These are phyloP conservation scores for Epirrita christyi DNA, from an alignment of 2,888 invertebrate genomes.

Conservation along the genomic window DNA sequence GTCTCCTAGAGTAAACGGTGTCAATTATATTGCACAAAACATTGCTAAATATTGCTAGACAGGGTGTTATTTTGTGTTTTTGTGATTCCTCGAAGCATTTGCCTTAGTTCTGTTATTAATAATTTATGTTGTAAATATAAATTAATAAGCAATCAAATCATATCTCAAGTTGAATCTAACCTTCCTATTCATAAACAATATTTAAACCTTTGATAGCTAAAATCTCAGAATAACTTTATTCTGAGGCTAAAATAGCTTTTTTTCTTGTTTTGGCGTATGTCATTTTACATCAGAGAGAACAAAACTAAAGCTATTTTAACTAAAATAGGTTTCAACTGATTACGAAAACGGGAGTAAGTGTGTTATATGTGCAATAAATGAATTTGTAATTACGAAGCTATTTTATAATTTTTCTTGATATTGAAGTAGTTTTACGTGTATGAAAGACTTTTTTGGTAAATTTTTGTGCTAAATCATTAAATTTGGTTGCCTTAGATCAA, in stretches of 20 bases:
- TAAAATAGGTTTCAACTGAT: too few relatives aligned
- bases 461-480: constrained; percentile 30
- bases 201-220: too few relatives aligned
- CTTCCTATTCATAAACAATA: too few relatives aligned
- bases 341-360: too few relatives aligned
- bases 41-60: constrained; percentile 23
- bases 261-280: too few relatives aligned
- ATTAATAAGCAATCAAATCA: constrained; percentile 34
- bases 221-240: too few relatives aligned
- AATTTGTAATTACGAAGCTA: constrained; percentile 19
- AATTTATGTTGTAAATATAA: constrained; percentile 42
- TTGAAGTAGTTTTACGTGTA: constrained; percentile 17
- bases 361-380: constrained; percentile 35
- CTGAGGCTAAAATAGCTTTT: too few relatives aligned
- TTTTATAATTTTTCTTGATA: constrained; percentile 15
- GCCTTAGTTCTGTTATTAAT: constrained; percentile 57
- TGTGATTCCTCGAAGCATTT: constrained; percentile 80
- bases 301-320: too few relatives aligned
- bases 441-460: constrained; percentile 23
- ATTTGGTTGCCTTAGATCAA: too few relatives aligned
- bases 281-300: too few relatives aligned
- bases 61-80: constrained; percentile 45
- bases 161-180: constrained; percentile 40
- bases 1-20: too few relatives aligned
- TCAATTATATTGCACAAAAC: too few relatives aligned